Base-by-base conservation (phyloP, 2,888 invertebrate genomes). In the Punctoribates punctum region DNA sequence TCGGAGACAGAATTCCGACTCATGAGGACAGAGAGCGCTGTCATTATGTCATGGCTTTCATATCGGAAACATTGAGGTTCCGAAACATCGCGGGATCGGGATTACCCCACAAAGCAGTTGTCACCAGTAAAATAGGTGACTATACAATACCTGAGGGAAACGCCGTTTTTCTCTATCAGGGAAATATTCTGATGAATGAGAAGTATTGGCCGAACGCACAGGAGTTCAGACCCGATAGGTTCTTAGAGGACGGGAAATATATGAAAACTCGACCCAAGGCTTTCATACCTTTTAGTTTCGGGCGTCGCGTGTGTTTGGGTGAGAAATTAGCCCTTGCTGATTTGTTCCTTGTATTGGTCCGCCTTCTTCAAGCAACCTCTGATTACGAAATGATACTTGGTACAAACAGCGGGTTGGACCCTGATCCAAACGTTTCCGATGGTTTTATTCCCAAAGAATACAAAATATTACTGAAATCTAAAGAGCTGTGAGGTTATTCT, bases 221-320 rank as follows among this genome's bases (percentile, higher is more conserved):
- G 1, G 48, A 48, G 0, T 73, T 73, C 42, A 48, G 9, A 25
- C 73, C 73, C 13, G 73, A 73, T 8, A 29, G 73, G 20, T 73
- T 73, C 13, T 34, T 73, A n/a, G 4, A 1, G 1, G 54, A 51
- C 9, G 23, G n/a, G 17, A 17, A 57, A 25, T 51, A 54, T 48
- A 48, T 54, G 6, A 46, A 5, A n/a, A 11, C 11, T 8, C 25
- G 51, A 8, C 51, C 57, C 2, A 3, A 1, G 25, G 51, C 73
- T 9, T 73, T 73, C 57, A 57, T 73, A 51, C 73, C 73, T 6
- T 73, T 73, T 17, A 57, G 73, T 54, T 6, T 73, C 15, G 73
- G 73, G 1, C 51, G 20, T 3, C 3, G 73, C 2, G 9, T 6
- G 9, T 73, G 73, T 73, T 29, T 73, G 51, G 73, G 73, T 6